Evolutionary conservation across 2,113 vertebrate species (phyloP).

Genomic region (Glaucomys volans): DNA sequence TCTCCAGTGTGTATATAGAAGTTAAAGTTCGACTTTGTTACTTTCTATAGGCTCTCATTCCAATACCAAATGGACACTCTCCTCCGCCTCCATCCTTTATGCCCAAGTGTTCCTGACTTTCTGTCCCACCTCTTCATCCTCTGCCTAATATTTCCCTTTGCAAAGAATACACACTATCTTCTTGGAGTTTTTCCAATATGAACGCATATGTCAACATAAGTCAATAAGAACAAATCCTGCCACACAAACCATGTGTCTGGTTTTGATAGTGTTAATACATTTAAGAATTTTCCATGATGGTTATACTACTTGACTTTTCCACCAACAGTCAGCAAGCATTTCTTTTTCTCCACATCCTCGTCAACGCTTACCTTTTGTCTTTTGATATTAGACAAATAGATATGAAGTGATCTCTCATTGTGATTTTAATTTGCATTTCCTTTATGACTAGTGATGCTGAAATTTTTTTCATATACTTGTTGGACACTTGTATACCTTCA

Average conservation of each 20-base stretch:
- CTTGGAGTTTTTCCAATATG: neutral
- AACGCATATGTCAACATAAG: neutral
- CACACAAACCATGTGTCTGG: neutral
- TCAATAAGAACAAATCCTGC: neutral
- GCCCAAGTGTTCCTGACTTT: neutral
- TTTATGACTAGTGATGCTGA: too few relatives aligned
- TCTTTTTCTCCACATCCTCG: neutral
- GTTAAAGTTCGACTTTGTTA: neutral
- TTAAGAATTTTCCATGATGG: neutral
- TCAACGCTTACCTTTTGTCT: too few relatives aligned
- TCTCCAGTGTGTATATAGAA: neutral
- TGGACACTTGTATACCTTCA: too few relatives aligned
- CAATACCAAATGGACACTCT: too few relatives aligned
- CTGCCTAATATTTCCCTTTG: neutral
- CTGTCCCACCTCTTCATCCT: neutral
- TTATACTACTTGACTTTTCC: too few relatives aligned
- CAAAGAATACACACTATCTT: neutral
- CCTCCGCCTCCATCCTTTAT: neutral
- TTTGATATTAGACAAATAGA: too few relatives aligned
- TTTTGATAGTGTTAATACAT: neutral
- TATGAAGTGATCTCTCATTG: too few relatives aligned
- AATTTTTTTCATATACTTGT: too few relatives aligned
- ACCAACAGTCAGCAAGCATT: neutral
- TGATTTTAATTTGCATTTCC: too few relatives aligned
- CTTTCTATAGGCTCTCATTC: accelerated